Conservation (phyloP, 2,113 vertebrate species). For the Oenanthe melanoleuca region DNA sequence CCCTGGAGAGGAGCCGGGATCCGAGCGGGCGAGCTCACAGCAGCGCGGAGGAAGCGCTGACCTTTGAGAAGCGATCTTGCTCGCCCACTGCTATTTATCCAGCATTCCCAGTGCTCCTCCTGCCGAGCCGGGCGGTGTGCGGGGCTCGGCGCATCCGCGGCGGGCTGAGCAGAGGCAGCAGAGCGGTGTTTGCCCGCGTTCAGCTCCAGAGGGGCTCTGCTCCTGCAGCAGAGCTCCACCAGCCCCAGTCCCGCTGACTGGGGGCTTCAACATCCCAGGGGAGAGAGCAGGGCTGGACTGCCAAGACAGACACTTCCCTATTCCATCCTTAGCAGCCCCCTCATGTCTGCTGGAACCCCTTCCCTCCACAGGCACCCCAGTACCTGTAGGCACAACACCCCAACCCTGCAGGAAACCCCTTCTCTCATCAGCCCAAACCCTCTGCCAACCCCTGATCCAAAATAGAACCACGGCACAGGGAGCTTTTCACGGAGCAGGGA, state of each 20-base stretch:
- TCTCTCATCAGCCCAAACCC: not conserved
- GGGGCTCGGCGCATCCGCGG: fast-evolving
- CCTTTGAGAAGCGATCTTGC: slow-evolving; percentile 8
- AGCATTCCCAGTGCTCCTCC: not conserved
- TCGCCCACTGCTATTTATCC: slow-evolving; percentile 6
- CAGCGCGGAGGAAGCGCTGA: not conserved
- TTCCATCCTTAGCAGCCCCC: fast-evolving
- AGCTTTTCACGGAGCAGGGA: not conserved
- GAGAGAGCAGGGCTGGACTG: not conserved
- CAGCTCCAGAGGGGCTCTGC: not conserved
- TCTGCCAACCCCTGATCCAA: not conserved
- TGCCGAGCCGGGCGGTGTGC: fast-evolving
- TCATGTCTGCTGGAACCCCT: not conserved
- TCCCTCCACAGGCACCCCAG: not conserved
- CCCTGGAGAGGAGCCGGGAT: not conserved
- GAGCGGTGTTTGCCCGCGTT: fast-evolving
- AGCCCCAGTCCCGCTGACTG: not conserved
- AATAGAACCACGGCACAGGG: fast-evolving
- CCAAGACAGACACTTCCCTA: fast-evolving
- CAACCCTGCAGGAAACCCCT: not conserved
- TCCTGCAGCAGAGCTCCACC: not conserved
- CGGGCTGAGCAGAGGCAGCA: not conserved
- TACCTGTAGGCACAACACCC: not conserved
- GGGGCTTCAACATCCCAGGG: not conserved
- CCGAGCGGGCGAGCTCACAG: not conserved